Evolutionary conservation across 2,888 invertebrate genomes (phyloP), one percentile per base, ranked within the genome.

Genomic region (Norana najaformis): DNA sequence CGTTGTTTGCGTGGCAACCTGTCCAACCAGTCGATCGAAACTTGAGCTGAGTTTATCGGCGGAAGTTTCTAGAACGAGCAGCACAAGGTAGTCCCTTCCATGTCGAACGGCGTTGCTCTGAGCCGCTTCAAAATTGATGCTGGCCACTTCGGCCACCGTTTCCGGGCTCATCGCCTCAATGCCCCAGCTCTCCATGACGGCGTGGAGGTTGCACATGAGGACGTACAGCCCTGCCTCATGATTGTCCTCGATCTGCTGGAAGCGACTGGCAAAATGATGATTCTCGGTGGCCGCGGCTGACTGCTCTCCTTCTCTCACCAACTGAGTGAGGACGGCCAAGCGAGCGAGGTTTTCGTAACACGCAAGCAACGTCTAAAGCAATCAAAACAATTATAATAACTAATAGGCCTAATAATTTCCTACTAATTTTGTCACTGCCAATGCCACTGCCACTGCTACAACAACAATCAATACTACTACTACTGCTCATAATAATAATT

Each of bases 311-410:
- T 85, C 85, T 35, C 23, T 36, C 85, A 35, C 35, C 85, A 85
- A 37, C 36, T n/a, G 35, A 20, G 85, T 85, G 35, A 85, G 85
- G 34, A 85, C 85, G 37, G 37, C 35, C 85, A 85, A 16, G 23
- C 85, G 85, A 85, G 85, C 85, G 36, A 85, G 23, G 36, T 85
- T 85, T n/a, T 85, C 85, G 85, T 85, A 85, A 69, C 69, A 69
- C 8, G 11, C 8, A 30, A 69, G n/a, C n/a, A 69, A 69, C 69
- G 69, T 69, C 69, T 69, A 69, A 69, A 69, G n/a, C 13, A 69
- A n/a, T n/a, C 69, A 69, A n/a, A 30, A 11, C 69, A 69, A n/a
- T 14, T 47, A 18, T 13, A 11, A 18, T 18, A 13, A 41, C 41
- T 41, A 16, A 41, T 41, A 41, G 1, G 18, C 13, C 41, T 41